Evolutionary conservation across 64 coral and sea anemone species (phyloP).

Genomic region (Montipora foliosa): DNA sequence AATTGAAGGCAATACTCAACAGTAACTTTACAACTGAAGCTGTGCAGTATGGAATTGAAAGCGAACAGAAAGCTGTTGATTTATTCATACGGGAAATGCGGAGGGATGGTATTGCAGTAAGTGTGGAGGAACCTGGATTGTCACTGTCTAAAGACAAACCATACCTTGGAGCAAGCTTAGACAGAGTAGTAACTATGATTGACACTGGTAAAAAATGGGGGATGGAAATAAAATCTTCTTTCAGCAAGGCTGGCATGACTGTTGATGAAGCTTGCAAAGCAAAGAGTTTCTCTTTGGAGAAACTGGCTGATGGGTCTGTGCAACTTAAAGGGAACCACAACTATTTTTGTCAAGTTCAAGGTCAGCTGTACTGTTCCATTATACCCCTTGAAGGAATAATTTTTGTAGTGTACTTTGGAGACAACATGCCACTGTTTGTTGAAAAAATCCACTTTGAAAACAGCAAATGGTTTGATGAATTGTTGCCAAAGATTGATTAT

Average conservation of each 20-base stretch:
- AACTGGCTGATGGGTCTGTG: too few species aligned
- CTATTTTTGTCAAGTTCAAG: constrained; percentile 65
- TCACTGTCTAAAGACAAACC: too few species aligned
- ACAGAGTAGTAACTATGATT: too few species aligned
- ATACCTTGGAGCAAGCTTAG: too few species aligned
- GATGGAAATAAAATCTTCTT: too few species aligned
- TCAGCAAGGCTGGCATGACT: too few species aligned
- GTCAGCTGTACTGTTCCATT: constrained; percentile 54
- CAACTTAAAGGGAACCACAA: not conserved
- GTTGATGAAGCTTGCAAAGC: too few species aligned
- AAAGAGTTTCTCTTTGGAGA: too few species aligned
- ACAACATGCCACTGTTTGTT: constrained; percentile 42
- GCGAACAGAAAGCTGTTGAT: constrained; percentile 9
- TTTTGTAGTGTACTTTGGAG: constrained; percentile 32
- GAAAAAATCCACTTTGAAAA: constrained; percentile 26
- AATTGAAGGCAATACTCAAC: too few species aligned
- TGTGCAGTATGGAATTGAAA: constrained; percentile 22
- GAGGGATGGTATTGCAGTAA: constrained; percentile 3
- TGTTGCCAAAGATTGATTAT: constrained; percentile 41
- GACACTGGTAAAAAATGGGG: too few species aligned
- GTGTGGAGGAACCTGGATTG: constrained; percentile 7
- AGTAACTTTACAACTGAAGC: too few species aligned
- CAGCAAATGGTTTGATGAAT: constrained; percentile 24
- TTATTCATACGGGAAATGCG: constrained; percentile 23
- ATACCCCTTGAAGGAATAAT: constrained; percentile 21